These are phyloP conservation scores for Brachypodius melanocephalos DNA, from an alignment of 2,113 vertebrate species.

Conservation along the genomic window DNA sequence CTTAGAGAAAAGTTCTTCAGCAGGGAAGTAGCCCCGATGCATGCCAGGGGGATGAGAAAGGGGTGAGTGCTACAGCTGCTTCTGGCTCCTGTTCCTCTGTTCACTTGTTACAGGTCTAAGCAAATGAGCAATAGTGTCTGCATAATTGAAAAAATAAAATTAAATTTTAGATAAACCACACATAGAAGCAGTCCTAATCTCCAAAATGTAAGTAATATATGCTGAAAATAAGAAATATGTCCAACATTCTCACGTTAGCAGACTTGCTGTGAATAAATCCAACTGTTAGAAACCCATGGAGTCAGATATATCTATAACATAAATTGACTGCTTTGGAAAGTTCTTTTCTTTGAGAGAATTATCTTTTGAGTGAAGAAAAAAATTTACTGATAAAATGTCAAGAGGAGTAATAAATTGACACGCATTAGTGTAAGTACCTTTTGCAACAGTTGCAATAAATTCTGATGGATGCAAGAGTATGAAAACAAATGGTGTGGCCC, in stretches of 20 bases:
- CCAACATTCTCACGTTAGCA: not conserved
- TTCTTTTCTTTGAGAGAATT: not conserved
- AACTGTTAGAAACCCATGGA: not conserved
- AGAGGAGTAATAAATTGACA: not conserved
- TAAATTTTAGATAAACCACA: not conserved
- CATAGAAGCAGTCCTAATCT: not conserved
- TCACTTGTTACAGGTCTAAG: not conserved
- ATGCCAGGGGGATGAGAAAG: not conserved
- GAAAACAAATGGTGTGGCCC: not conserved
- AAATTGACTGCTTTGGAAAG: not conserved
- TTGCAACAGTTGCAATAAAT: not conserved
- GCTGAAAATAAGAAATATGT: not conserved
- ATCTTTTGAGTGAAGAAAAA: not conserved
- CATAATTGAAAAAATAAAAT: not conserved
- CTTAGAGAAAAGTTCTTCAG: not conserved
- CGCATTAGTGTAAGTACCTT: not conserved
- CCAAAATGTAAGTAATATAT: not conserved
- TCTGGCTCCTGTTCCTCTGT: not conserved
- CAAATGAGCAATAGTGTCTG: not conserved
- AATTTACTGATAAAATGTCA: not conserved
- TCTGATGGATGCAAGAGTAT: not conserved
- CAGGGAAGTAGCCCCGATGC: rapidly evolving
- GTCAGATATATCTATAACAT: not conserved
- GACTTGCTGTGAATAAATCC: not conserved
- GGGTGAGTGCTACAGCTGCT: not conserved